phyloP scores from a whole-genome alignment of 1,140 invertebrate genomes.

The Meloidogyne floridensis region DNA sequence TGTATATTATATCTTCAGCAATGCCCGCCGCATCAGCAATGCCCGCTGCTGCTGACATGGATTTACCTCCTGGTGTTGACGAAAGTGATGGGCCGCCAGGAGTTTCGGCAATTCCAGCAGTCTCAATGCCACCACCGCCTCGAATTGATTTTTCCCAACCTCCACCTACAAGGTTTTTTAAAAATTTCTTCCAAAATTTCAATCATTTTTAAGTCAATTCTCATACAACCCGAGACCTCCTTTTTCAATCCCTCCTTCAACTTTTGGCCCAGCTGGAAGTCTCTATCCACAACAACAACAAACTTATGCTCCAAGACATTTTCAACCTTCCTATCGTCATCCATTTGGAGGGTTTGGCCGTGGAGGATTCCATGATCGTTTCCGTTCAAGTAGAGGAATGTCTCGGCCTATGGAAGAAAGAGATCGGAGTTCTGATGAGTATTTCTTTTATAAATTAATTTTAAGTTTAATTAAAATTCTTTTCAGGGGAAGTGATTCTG shows the following conservation, averaged over 20 bases:
- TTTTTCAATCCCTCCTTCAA: slow-evolving; percentile 3
- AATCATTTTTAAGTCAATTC: slow-evolving; percentile 26
- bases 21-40: not conserved
- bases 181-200: not conserved
- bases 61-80: slow-evolving; percentile 43
- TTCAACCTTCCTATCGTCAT: slow-evolving; percentile 35
- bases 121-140: not conserved
- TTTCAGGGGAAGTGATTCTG: slow-evolving; percentile 26
- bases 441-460: not conserved
- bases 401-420: not conserved
- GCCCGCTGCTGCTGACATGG: not conserved
- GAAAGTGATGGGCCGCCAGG: slow-evolving; percentile 42
- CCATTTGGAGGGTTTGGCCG: slow-evolving; percentile 18
- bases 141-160: slow-evolving; percentile 4
- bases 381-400: slow-evolving; percentile 15
- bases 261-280: not conserved
- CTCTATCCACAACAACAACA: slow-evolving; percentile 14
- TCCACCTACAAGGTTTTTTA: slow-evolving; percentile 13
- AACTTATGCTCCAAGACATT: slow-evolving; percentile 4
- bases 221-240: slow-evolving; percentile 4
- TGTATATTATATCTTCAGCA: not conserved
- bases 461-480: not conserved
- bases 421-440: slow-evolving; percentile 23
- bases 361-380: slow-evolving; percentile 22
- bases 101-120: slow-evolving; percentile 4